Evolutionary conservation across 23 tunicate genomes (phyloP), one percentile per base, ranked within the genome.

Genomic region (Oikopleura albicans): DNA sequence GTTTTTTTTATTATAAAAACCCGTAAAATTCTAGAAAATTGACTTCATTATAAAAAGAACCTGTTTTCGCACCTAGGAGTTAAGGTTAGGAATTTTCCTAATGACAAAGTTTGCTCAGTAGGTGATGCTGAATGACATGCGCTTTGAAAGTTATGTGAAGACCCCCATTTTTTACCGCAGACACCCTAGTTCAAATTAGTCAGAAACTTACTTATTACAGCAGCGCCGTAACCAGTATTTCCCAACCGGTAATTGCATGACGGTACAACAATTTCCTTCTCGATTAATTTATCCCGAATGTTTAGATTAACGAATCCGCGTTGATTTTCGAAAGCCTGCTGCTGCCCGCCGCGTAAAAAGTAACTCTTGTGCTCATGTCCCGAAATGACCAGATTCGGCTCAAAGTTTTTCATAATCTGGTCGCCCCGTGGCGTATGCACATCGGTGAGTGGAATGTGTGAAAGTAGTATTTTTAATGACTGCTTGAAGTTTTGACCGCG

Each of bases 321-420:
- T 29, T 71, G 79, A 4, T 12, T 71, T 71, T 71, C 79, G 79
- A 71, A 71, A 16, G 27, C 4, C 37, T 71, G 79, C 79, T 71
- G 27, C 4, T 71, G 27, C 35, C 79, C 79, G 4, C 35, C 79
- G 37, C 35, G 79, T 16, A 71, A 2, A 29, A 71, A 71, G 37
- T 22, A 71, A 71, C 79, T 71, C 37, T 71, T 16, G 35, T 71
- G 79, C 37, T 71, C 79, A 29, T 71, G 79, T 16, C 79, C 79
- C 28, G 79, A 71, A 16, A 71, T 22, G 37, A 71, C 31, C 27
- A 71, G 37, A 71, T 71, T 27, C 37, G 79, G 79, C 79, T 16
- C 27, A 29, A 71, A 71, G 31, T 16, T 31, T 71, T 29, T 16
- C 27, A 71, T 2, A 2, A 31, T 71, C 31, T 71, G 37, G 79